Base-by-base conservation (phyloP, 1,140 invertebrate genomes). In the Solen grandis region DNA sequence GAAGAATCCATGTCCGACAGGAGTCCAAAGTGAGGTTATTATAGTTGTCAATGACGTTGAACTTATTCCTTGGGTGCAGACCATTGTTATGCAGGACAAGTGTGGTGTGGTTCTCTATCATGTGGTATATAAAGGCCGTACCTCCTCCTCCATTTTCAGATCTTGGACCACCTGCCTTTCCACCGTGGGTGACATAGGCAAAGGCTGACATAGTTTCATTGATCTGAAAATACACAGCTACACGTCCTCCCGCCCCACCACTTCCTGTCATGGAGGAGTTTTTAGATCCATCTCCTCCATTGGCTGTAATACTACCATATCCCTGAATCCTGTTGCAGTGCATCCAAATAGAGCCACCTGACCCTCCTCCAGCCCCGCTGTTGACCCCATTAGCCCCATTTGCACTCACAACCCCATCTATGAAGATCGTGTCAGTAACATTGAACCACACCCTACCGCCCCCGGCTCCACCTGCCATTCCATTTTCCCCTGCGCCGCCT, bases 381-480 rank as follows among this genome's bases (percentile, higher is more conserved):
- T 27, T 52, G 19, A 62, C 50, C 1, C 82, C 85, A 73, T 83
- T 73, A 16, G 73, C 85, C n/a, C 88, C 88, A 83, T 83, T 80
- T n/a, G 87, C 85, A 60, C 82, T 85, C 19, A 89, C 85, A 69
- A 87, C 81, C 22, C 88, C 88, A 75, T 88, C 87, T 73, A 89
- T 88, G 25, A 81, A 66, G 54, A 89, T 88, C n/a, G 82, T 72
- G 5, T 85, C 79, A 19, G 88, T 88, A 13, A 89, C 87, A 70
- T 89, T 89, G 83, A 89, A 86, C 88, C 88, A 89, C 14, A 89
- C 81, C 8, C 86, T 68, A 10, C 88, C 88, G 14, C 88, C 88
- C 13, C 88, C 88, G 25, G 57, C 65, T 2, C 88, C 88, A 25
- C 87, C 88, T 14, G 66, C 57, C 10, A 70, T 46, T 5, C 66